A percentile compares a stretch with the other conserved stretches of the same genome.
Evolutionary conservation across 2,888 invertebrate genomes (phyloP).

Genomic region (Trissolcus japonicus): DNA sequence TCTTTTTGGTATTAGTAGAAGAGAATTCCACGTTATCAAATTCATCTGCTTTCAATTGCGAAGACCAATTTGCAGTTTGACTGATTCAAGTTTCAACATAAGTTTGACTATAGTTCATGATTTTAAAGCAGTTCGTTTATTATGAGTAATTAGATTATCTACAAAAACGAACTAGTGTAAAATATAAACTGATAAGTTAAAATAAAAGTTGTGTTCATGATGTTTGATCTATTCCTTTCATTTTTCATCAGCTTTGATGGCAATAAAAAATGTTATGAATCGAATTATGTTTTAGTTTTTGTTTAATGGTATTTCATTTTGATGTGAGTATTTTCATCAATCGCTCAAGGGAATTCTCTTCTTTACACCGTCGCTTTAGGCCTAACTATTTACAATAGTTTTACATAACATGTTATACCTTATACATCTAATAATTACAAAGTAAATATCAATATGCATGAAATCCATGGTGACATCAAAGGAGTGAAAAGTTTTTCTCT

Average conservation of each 20-base stretch:
- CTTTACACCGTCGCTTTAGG: slow-evolving; percentile 59
- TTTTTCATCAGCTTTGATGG: too few relatives aligned
- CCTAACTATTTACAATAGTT: slow-evolving; percentile 61
- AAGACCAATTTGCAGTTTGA: too few relatives aligned
- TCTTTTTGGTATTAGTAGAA: slow-evolving; percentile 36
- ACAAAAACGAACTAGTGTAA: too few relatives aligned
- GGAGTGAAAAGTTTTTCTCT: slow-evolving; percentile 30
- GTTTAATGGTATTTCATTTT: slow-evolving; percentile 21
- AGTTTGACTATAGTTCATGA: too few relatives aligned
- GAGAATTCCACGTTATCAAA: slow-evolving; percentile 38
- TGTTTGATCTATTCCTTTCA: too few relatives aligned
- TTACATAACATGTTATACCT: slow-evolving; percentile 53
- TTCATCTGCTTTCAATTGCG: neutral
- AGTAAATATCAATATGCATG: slow-evolving; percentile 53
- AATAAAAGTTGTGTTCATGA: too few relatives aligned
- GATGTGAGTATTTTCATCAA: slow-evolving; percentile 52
- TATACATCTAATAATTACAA: slow-evolving; percentile 55
- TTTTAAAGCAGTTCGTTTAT: too few relatives aligned
- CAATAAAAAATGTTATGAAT: neutral
- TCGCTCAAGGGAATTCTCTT: slow-evolving; percentile 55
- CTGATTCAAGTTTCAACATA: too few relatives aligned
- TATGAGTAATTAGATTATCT: too few relatives aligned
- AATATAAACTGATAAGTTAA: too few relatives aligned
- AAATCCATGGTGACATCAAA: slow-evolving; percentile 55
- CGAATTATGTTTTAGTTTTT: slow-evolving; percentile 4